phyloP scores from a whole-genome alignment of 2,797 vertebrate genomes.

The Apodemus agrarius region DNA sequence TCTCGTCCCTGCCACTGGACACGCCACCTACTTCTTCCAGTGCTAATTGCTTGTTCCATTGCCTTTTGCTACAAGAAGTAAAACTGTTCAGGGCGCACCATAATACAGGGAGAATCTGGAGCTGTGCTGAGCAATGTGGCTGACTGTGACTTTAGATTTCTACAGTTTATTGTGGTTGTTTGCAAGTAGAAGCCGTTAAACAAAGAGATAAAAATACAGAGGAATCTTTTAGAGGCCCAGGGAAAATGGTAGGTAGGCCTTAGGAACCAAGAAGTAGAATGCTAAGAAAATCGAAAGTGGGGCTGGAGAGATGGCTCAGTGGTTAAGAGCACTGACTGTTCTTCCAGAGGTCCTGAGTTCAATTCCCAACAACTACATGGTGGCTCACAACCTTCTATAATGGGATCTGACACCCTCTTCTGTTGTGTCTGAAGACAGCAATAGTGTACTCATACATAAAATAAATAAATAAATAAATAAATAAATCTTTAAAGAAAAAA shows the following conservation, averaged over 20 bases:
- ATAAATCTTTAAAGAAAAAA: no score
- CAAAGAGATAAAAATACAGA: not conserved
- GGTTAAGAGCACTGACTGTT: no score
- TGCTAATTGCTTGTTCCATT: not conserved
- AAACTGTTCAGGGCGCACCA: not conserved
- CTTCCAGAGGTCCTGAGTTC: no score
- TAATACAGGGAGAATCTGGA: constrained; percentile 4
- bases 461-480: no score
- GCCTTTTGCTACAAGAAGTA: constrained; percentile 28
- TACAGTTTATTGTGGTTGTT: constrained; percentile 1
- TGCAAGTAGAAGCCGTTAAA: constrained; percentile 31
- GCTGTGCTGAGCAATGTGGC: not conserved
- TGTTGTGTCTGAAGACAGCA: no score
- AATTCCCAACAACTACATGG: no score
- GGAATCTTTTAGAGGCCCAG: constrained; percentile 1
- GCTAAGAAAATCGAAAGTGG: not conserved
- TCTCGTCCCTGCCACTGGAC: not conserved
- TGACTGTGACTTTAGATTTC: not conserved
- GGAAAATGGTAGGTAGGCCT: not conserved
- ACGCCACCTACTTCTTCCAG: not conserved
- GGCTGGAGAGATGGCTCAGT: no score
- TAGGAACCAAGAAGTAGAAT: not conserved
- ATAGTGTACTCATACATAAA: no score
- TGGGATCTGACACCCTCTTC: no score
- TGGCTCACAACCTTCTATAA: no score